phyloP scores from a whole-genome alignment of 2,797 vertebrate genomes.

The Sebastes jordani region DNA sequence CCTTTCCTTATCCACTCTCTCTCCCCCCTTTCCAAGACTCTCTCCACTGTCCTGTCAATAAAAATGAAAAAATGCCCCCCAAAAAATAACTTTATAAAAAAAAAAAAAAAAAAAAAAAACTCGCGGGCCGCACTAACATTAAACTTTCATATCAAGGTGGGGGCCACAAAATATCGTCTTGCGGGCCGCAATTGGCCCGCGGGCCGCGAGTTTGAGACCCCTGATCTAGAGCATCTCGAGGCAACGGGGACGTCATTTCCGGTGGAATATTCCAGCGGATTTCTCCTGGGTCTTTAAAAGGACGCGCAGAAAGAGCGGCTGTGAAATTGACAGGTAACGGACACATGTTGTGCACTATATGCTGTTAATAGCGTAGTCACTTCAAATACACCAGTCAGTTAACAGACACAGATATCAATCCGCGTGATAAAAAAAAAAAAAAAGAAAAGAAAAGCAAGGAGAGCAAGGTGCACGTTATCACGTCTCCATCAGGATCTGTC shows the following conservation, averaged over 20 bases:
- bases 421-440: neutral
- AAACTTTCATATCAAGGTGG: no score
- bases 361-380: neutral
- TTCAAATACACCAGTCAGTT: neutral
- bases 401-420: neutral
- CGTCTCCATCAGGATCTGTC: slow-evolving; percentile 23
- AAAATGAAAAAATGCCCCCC: no score
- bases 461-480: neutral
- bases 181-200: no score
- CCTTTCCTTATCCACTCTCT: no score
- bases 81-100: no score
- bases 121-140: no score
- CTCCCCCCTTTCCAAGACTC: no score
- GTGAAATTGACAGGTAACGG: slow-evolving; percentile 49
- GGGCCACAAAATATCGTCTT: no score
- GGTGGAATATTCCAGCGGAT: slow-evolving; percentile 80
- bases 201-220: no score
- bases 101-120: no score
- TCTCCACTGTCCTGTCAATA: no score
- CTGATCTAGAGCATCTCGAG: neutral
- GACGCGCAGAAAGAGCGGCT: slow-evolving; percentile 37
- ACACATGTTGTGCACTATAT: neutral
- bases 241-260: slow-evolving; percentile 74
- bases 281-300: slow-evolving; percentile 68
- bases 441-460: neutral